Evolutionary conservation across 2,797 vertebrate genomes (phyloP).

Genomic region (Paguma larvata): DNA sequence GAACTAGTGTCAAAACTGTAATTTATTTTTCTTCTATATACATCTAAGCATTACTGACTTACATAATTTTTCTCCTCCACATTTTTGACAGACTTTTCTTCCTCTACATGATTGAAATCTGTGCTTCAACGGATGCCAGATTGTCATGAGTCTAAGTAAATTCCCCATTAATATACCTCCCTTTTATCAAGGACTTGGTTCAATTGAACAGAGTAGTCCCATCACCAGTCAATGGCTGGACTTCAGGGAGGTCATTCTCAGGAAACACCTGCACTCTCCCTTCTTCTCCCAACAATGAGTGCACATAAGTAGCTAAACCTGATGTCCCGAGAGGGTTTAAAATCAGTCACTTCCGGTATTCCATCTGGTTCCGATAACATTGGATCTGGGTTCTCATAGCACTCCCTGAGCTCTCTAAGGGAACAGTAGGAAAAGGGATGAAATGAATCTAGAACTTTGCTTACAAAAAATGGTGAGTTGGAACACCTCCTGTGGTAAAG

Average conservation of each 20-base stretch:
- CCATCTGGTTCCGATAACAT: background rate
- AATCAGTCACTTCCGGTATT: slow-evolving; percentile 1
- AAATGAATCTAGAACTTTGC: background rate
- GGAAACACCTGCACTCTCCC: background rate
- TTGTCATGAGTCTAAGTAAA: slow-evolving; percentile 37
- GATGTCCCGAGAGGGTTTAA: background rate
- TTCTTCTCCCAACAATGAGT: background rate
- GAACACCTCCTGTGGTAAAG: background rate
- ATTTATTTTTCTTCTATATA: slow-evolving; percentile 44
- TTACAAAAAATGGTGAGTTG: background rate
- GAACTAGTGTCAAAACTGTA: slow-evolving; percentile 34
- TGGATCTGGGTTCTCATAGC: background rate
- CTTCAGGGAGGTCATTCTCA: background rate
- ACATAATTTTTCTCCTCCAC: slow-evolving; percentile 57
- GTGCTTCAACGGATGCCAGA: slow-evolving; percentile 31
- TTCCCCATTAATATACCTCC: background rate
- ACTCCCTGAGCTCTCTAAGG: background rate
- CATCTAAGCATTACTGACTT: slow-evolving; percentile 21
- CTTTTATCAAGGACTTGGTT: slow-evolving; percentile 13
- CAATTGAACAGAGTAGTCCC: background rate
- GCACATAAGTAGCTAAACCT: background rate
- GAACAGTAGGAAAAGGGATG: background rate
- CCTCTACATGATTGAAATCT: slow-evolving; percentile 47
- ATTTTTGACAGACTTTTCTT: slow-evolving; percentile 55
- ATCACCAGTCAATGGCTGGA: background rate